A percentile compares a stretch with the other conserved stretches of the same genome.
Evolutionary conservation across 2,888 invertebrate species (phyloP).

Genomic region (Pardosa pseudoannulata): DNA sequence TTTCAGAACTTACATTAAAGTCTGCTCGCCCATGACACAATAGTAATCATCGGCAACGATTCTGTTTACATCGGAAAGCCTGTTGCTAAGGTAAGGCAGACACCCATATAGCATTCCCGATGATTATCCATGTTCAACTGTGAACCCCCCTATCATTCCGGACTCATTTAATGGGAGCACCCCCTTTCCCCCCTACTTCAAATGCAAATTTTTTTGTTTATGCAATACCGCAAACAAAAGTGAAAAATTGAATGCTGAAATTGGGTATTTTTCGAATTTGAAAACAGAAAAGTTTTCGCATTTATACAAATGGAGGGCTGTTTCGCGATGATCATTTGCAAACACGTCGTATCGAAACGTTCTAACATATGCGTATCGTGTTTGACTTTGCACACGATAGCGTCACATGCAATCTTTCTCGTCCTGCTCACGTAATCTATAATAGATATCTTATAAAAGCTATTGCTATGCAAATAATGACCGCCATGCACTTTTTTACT

Average conservation of each 20-base stretch:
- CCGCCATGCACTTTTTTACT: too few species aligned
- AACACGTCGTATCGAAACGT: conserved; percentile 26
- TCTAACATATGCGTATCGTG: conserved; percentile 24
- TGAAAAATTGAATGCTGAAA: conserved; percentile 54
- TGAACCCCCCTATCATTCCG: conserved; percentile 20
- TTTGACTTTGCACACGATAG: conserved; percentile 41
- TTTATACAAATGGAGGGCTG: conserved; percentile 42
- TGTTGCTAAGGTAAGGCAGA: not conserved
- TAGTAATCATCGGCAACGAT: not conserved
- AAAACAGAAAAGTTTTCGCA: conserved; percentile 21
- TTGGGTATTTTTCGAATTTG: conserved; percentile 15
- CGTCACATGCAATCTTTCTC: not conserved
- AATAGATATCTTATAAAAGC: conserved; percentile 33
- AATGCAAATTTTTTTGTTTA: not conserved
- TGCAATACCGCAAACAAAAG: conserved; percentile 46
- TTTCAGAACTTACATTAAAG: not conserved
- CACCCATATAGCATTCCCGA: not conserved
- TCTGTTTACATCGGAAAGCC: not conserved
- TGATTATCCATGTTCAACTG: too few species aligned
- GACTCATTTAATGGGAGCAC: conserved; percentile 20
- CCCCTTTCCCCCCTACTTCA: too few species aligned
- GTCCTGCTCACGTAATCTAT: not conserved
- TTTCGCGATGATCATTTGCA: conserved; percentile 23
- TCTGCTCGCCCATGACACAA: not conserved
- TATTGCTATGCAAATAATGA: conserved; percentile 55